Percentiles rank a stretch among this genome's conserved stretches.
These are phyloP conservation scores for Drosophila sechellia DNA, from an alignment of 1,140 invertebrate genomes.

Conservation along the genomic window DNA sequence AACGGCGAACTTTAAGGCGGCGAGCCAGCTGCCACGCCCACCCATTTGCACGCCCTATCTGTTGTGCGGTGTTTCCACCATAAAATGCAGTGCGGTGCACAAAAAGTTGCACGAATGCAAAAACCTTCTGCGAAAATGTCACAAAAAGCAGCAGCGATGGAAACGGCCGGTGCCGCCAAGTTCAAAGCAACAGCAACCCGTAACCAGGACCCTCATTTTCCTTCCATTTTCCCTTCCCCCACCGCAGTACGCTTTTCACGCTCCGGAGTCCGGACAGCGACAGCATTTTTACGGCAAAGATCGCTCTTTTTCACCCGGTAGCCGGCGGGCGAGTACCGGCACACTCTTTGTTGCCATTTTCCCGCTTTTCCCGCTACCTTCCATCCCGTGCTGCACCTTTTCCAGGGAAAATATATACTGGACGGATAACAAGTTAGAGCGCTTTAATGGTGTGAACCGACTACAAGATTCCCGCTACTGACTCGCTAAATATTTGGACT, in stretches of 20 bases:
- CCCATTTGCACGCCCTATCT: conserved; percentile 1
- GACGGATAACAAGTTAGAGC: conserved; percentile 7
- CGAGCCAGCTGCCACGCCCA: conserved; percentile 48
- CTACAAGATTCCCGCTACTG: conserved; percentile 11
- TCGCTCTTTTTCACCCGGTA: conserved; percentile 12
- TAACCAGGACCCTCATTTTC: conserved; percentile 1
- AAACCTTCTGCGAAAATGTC: conserved; percentile 70
- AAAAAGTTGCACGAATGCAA: conserved; percentile 77
- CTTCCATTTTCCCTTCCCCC: no score
- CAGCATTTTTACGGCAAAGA: conserved; percentile 56
- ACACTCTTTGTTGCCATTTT: conserved; percentile 28
- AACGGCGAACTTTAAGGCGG: conserved; percentile 71
- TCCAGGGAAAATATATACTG: conserved; percentile 8
- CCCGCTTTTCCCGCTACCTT: conserved; percentile 7
- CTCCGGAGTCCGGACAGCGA: conserved; percentile 29
- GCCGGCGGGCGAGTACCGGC: conserved; percentile 21
- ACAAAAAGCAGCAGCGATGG: conserved; percentile 48
- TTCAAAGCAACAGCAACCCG: conserved; percentile 68
- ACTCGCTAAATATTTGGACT: not conserved
- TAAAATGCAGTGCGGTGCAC: conserved; percentile 55
- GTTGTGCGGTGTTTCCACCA: conserved; percentile 22
- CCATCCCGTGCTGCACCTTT: not conserved
- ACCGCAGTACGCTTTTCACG: conserved; percentile 17
- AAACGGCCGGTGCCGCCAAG: conserved; percentile 26
- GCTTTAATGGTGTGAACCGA: conserved; percentile 8